These are phyloP conservation scores for Microtus agrestis DNA, from an alignment of 2,797 vertebrate genomes.

Conservation along the genomic window DNA sequence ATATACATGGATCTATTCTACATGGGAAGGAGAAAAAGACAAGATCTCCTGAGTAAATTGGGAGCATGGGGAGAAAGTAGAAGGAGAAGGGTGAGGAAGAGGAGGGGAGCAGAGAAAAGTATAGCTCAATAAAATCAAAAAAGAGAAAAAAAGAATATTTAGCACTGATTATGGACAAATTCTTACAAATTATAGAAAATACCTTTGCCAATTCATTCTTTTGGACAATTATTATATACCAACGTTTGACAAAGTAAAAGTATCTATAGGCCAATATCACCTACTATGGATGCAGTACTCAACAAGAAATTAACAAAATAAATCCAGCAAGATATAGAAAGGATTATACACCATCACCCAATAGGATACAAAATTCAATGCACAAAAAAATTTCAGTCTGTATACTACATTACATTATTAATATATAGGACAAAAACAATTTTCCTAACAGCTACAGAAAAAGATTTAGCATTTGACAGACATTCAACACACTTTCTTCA, in stretches of 20 bases:
- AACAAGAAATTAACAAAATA: not conserved
- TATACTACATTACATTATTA: not conserved
- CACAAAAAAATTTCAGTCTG: not conserved
- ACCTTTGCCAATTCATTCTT: not conserved
- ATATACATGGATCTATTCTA: too few relatives aligned
- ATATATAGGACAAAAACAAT: not conserved
- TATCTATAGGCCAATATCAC: not conserved
- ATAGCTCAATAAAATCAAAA: too few relatives aligned
- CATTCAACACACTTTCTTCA: not conserved
- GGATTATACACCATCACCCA: not conserved
- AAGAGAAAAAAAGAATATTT: not conserved
- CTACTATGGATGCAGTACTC: not conserved
- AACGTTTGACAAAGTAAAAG: not conserved
- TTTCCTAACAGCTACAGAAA: not conserved
- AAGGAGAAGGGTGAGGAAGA: too few relatives aligned
- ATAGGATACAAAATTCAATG: not conserved
- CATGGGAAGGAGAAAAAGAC: too few relatives aligned
- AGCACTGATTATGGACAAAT: not conserved
- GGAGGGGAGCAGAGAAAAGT: too few relatives aligned
- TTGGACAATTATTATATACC: not conserved
- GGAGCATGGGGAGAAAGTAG: too few relatives aligned
- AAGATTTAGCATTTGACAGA: not conserved
- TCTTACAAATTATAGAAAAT: constrained; percentile 20
- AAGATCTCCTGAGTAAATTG: too few relatives aligned
- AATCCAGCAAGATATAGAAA: not conserved